phyloP scores from a whole-genome alignment of 2,113 vertebrate species.

The Dinomys branickii region DNA sequence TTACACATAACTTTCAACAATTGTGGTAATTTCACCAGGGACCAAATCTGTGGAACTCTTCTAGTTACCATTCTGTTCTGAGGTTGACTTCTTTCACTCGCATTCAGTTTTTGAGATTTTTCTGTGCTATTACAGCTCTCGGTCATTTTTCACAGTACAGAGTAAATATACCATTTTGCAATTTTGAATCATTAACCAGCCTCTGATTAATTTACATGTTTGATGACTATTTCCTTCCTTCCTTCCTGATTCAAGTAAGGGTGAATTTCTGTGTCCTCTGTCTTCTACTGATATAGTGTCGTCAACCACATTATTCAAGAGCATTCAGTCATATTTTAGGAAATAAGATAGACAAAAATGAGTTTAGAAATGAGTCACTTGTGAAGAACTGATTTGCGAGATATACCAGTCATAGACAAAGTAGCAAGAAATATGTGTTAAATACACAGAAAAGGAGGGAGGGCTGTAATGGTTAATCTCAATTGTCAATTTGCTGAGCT shows the following conservation, averaged over 20 bases:
- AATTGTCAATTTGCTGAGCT: not conserved
- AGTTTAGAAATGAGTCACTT: not conserved
- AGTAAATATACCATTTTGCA: not conserved
- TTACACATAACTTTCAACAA: not conserved
- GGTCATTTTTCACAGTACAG: not conserved
- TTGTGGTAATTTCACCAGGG: not conserved
- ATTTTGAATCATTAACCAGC: not conserved
- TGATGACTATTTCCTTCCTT: not conserved
- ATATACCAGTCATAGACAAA: not conserved
- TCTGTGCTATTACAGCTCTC: not conserved
- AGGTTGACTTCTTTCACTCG: not conserved
- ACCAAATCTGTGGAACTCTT: not conserved
- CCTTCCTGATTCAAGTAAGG: not conserved
- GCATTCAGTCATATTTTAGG: not conserved
- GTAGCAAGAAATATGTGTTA: not conserved
- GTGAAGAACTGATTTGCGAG: not conserved
- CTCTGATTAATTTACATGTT: not conserved
- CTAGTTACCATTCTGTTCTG: not conserved
- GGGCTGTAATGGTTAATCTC: not conserved
- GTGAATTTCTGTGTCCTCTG: not conserved
- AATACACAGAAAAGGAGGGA: not conserved
- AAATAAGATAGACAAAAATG: not conserved
- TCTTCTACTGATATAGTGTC: not conserved
- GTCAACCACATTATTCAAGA: not conserved
- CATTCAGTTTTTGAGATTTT: not conserved